Base-by-base conservation (phyloP, 2,888 invertebrate genomes). In the Orthosia incerta region DNA sequence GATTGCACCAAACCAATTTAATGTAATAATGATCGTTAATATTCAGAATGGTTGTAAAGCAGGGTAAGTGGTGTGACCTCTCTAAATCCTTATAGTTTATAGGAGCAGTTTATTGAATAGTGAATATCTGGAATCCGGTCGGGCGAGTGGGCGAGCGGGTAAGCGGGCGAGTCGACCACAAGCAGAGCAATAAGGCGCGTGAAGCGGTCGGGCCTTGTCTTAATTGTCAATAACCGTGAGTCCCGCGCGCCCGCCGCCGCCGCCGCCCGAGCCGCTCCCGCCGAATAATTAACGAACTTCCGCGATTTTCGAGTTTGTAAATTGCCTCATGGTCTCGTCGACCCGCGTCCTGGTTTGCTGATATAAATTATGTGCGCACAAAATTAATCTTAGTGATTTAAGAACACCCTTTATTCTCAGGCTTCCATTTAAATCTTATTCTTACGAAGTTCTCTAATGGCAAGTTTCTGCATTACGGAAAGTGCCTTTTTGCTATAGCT, bases 271-370 rank as follows among this genome's bases (percentile, higher is more conserved):
- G 92, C 92, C 88, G 91, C 92, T 93, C 93, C 92, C 93, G 89
- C 89, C 93, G 94, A 95, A 96, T 95, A 96, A 96, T 96, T 96
- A 96, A 96, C 95, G 94, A 95, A 96, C 95, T 96, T 96, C 94
- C 94, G 93, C 95, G 95, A 96, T 96, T 96, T 96, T 95, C 94
- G 94, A 96, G 95, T 96, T 96, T 95, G 94, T 95, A 95, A 96
- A 96, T 95, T 95, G 94, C 95, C 95, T 95, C 93, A 95, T 94
- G 95, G 95, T 95, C 94, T 94, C 93, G 93, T 93, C 93, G 94
- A 93, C 94, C 94, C 93, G 93, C 92, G 93, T 93, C 89, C 94
- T 94, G 95, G 95, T 93, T 94, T 93, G 92, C 92, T 91, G 92
- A 91, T 94, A 95, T 95, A 95, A 96, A 95, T 96, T 95, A 95